These are phyloP conservation scores for Drosophila rhopaloa DNA, from an alignment of 1,140 invertebrate species.

Conservation along the genomic window DNA sequence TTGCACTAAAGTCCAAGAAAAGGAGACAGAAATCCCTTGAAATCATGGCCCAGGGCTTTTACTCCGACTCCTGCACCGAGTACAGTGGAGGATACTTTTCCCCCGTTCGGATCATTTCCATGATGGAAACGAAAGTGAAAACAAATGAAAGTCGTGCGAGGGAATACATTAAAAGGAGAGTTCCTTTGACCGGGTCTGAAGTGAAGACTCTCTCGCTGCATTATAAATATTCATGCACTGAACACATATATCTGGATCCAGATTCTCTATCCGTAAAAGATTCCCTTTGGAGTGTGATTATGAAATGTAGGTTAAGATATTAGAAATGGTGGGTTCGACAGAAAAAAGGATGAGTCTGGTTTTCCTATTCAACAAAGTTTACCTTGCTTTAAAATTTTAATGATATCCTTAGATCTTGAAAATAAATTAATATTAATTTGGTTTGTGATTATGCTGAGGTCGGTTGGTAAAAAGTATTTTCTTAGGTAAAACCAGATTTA, in stretches of 20 bases:
- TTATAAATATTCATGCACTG: conserved; percentile 73
- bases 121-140: conserved; percentile 65
- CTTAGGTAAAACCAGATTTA: no score
- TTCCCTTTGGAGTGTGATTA: conserved; percentile 8
- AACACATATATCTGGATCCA: conserved; percentile 12
- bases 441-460: not conserved
- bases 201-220: conserved; percentile 18
- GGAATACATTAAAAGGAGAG: conserved; percentile 71
- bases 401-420: not conserved
- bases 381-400: not conserved
- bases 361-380: not conserved
- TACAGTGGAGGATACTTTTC: conserved; percentile 24
- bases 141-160: conserved; percentile 77
- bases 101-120: conserved; percentile 44
- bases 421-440: not conserved
- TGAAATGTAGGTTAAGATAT: conserved; percentile 30
- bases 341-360: not conserved
- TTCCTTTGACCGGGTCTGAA: conserved; percentile 48
- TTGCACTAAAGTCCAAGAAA: conserved; percentile 20
- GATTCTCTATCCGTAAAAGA: not conserved
- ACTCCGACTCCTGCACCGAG: conserved; percentile 1
- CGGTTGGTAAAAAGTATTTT: no score
- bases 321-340: not conserved
- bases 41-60: conserved; percentile 5
- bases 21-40: conserved; percentile 29